Percentiles rank a stretch among this genome's conserved stretches.
Evolutionary conservation across 2,113 vertebrate genomes (phyloP).

Genomic region (Eptesicus fuscus): DNA sequence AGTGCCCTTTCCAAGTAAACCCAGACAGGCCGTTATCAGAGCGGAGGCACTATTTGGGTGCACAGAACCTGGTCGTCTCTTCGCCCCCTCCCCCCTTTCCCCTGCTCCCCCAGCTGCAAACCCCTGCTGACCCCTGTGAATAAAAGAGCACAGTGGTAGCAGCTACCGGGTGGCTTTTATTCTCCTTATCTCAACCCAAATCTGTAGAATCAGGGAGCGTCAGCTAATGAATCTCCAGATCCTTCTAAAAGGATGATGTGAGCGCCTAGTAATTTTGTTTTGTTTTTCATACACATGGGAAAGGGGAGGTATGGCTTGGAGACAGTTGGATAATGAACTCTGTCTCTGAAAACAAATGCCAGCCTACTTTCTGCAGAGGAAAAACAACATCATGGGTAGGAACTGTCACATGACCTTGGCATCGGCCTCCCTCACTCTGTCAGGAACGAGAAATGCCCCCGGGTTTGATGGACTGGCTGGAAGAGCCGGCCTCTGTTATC

Average conservation of each 20-base stretch:
- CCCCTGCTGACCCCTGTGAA: neutral
- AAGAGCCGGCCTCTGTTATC: neutral
- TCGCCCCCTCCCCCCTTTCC: neutral
- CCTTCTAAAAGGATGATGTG: neutral
- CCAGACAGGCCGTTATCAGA: neutral
- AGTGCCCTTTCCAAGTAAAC: slow-evolving; percentile 19
- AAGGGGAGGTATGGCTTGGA: slow-evolving; percentile 6
- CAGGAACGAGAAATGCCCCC: neutral
- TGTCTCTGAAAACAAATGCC: slow-evolving; percentile 32
- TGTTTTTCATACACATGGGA: slow-evolving; percentile 33
- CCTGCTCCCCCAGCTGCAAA: neutral
- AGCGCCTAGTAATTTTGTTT: neutral
- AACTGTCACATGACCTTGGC: neutral
- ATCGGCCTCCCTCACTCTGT: neutral
- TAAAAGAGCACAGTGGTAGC: neutral
- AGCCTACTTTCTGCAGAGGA: neutral
- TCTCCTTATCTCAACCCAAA: neutral
- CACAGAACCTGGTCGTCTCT: neutral
- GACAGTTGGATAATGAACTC: slow-evolving; percentile 44
- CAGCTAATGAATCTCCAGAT: neutral
- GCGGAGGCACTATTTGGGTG: neutral
- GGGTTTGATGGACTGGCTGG: neutral
- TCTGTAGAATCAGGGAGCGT: slow-evolving; percentile 20
- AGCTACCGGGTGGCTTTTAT: neutral
- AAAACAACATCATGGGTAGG: neutral